These are phyloP conservation scores for Zootoca vivipara DNA, from an alignment of 2,113 vertebrate genomes.

Conservation along the genomic window DNA sequence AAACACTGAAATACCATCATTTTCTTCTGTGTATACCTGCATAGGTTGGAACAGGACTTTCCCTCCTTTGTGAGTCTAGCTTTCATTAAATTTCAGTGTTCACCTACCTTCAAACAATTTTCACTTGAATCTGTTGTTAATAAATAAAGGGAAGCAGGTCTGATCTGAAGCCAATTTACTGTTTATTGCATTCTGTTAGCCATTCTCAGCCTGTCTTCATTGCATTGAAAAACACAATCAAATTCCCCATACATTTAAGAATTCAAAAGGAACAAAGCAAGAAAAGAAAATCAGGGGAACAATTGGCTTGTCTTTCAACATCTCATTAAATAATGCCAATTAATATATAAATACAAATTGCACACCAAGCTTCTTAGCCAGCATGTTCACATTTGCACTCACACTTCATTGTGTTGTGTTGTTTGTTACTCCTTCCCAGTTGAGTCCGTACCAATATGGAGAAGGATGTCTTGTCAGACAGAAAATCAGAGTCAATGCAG, in stretches of 20 bases:
- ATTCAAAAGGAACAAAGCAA: slow-evolving; percentile 28
- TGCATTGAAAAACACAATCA: slow-evolving; percentile 20
- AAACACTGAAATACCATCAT: not conserved
- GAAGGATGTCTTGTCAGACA: slow-evolving; percentile 26
- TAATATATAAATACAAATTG: slow-evolving; percentile 44
- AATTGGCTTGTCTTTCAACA: slow-evolving; percentile 29
- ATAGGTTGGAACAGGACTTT: slow-evolving; percentile 15
- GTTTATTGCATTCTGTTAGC: slow-evolving; percentile 50
- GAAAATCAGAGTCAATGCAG: slow-evolving; percentile 12
- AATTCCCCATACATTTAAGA: slow-evolving; percentile 48
- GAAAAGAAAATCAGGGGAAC: slow-evolving; percentile 4
- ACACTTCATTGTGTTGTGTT: not conserved
- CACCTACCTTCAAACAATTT: slow-evolving; percentile 24
- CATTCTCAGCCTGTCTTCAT: slow-evolving; percentile 52
- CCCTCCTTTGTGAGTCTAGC: not conserved
- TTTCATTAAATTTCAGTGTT: slow-evolving; percentile 52
- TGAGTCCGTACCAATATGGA: slow-evolving; percentile 32
- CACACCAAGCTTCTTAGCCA: slow-evolving; percentile 46
- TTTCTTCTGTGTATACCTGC: not conserved
- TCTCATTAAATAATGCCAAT: slow-evolving; percentile 40
- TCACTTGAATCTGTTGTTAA: slow-evolving; percentile 28
- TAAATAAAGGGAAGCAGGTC: slow-evolving; percentile 16
- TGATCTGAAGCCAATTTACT: slow-evolving; percentile 62
- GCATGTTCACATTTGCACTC: not conserved
- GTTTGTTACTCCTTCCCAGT: slow-evolving; percentile 23